Evolutionary conservation across 2,113 vertebrate genomes (phyloP).

Genomic region (Salminus brasiliensis): DNA sequence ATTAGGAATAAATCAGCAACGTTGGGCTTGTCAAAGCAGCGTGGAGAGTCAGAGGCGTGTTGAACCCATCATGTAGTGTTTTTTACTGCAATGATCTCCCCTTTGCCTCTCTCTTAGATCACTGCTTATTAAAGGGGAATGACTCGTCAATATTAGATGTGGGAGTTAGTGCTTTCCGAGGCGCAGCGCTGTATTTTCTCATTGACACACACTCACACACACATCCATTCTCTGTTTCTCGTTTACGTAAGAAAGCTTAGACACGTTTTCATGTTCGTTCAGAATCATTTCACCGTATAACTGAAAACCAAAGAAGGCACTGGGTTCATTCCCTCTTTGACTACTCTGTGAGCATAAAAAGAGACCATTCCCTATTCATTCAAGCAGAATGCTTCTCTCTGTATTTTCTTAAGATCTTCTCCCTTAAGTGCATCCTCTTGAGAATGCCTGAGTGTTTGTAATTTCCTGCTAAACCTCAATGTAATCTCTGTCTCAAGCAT

Average conservation of each 20-base stretch:
- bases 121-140: not conserved
- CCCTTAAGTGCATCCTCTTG: not conserved
- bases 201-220: not conserved
- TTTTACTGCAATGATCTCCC: slow-evolving; percentile 4
- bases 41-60: not conserved
- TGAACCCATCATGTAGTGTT: not conserved
- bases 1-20: not conserved
- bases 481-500: not conserved
- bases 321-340: not conserved
- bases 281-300: not conserved
- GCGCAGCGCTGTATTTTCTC: not conserved
- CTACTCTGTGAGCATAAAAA: not conserved
- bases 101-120: not conserved
- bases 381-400: not conserved
- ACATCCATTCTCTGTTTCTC: not conserved
- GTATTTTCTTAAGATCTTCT: not conserved
- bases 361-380: not conserved
- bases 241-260: not conserved
- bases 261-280: not conserved
- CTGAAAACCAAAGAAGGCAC: not conserved
- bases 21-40: not conserved
- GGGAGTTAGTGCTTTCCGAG: not conserved
- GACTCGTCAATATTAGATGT: not conserved
- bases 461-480: slow-evolving; percentile 5
- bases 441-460: not conserved